phyloP scores from a whole-genome alignment of 2,888 invertebrate genomes.

The Podotricha telesiphe region DNA sequence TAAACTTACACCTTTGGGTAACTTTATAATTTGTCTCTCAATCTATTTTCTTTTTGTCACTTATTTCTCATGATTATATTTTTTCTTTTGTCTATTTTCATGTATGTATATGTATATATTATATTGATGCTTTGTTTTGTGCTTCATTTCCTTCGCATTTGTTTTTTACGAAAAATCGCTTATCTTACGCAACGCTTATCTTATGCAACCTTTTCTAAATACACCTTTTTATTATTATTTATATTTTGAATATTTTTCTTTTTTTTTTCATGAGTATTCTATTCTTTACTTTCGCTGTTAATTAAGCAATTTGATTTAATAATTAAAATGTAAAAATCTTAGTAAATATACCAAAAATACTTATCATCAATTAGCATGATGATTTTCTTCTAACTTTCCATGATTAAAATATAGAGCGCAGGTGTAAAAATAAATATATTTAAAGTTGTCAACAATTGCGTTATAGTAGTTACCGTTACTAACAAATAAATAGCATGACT shows the following conservation, averaged over 20 bases:
- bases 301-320: not conserved
- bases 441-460: not conserved
- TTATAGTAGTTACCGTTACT: conserved; percentile 9
- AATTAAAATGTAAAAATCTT: not conserved
- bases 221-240: conserved; percentile 12
- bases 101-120: conserved; percentile 51
- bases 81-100: conserved; percentile 28
- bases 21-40: conserved; percentile 43
- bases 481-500: conserved; percentile 33
- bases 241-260: conserved; percentile 12
- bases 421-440: not conserved
- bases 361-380: conserved; percentile 12
- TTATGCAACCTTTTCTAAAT: not conserved
- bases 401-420: not conserved
- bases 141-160: conserved; percentile 29
- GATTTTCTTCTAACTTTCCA: not conserved
- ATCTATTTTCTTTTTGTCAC: conserved; percentile 44
- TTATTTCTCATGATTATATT: conserved; percentile 70
- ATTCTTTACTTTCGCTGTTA: conserved; percentile 2
- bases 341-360: not conserved
- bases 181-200: conserved; percentile 15
- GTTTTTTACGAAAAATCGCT: conserved; percentile 28
- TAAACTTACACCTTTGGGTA: conserved; percentile 78
- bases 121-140: conserved; percentile 33
- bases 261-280: too few relatives aligned